Percentiles rank a stretch among this genome's conserved stretches.
These are phyloP conservation scores for Heliconius melpomene DNA, from an alignment of 1,140 invertebrate species.

Conservation along the genomic window DNA sequence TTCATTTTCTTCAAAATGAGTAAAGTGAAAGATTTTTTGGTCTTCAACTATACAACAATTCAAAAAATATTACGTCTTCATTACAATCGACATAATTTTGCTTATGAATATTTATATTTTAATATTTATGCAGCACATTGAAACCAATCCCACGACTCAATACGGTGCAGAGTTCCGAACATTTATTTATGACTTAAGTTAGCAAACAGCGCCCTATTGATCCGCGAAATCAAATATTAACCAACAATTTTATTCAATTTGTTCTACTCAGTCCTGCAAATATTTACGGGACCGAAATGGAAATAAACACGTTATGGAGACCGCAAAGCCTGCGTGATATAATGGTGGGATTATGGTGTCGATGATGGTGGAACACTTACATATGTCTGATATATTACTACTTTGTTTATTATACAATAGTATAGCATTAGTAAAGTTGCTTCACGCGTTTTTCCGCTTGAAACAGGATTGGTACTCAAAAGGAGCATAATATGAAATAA, in stretches of 20 bases:
- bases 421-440: not conserved
- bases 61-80: too few species aligned
- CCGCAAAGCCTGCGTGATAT: not conserved
- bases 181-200: constrained; percentile 7
- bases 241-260: constrained; percentile 7
- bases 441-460: too few species aligned
- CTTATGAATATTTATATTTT: not conserved
- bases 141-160: not conserved
- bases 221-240: constrained; percentile 9
- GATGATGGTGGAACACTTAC: not conserved
- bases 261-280: not conserved
- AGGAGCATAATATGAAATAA: too few species aligned
- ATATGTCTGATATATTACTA: not conserved
- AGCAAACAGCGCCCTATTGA: constrained; percentile 5
- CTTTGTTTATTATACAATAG: not conserved
- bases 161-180: not conserved
- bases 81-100: too few species aligned
- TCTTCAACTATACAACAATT: too few species aligned
- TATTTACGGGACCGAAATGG: not conserved
- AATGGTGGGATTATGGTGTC: not conserved
- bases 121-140: not conserved
- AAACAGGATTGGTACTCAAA: too few species aligned
- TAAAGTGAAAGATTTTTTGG: too few species aligned
- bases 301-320: not conserved
- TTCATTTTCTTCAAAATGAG: too few species aligned